Percentiles rank a stretch among this genome's conserved stretches.
Conservation (phyloP, 37 sponge, comb jelly and placozoan species). For the Geodia barretti region DNA sequence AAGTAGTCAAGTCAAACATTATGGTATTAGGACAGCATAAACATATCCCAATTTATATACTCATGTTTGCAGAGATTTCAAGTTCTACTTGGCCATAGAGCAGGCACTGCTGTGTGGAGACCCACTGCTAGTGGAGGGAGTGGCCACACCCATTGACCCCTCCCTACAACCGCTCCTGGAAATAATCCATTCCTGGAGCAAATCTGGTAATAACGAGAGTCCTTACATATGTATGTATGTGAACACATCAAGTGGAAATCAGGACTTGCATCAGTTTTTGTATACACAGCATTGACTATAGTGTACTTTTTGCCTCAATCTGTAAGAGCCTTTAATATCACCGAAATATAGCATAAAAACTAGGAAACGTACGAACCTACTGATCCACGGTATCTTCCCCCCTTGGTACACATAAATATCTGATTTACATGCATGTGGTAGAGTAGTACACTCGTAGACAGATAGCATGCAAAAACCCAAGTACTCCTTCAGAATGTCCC, state of each 20-base stretch:
- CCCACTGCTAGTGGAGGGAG: conserved; percentile 27
- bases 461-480: background rate
- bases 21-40: no score
- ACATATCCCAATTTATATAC: no score
- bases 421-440: background rate
- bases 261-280: background rate
- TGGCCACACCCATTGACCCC: conserved; percentile 26
- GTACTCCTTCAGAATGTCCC: no score
- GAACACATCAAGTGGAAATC: no score
- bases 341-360: background rate
- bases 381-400: background rate
- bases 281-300: background rate
- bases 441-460: background rate
- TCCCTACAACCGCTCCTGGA: conserved; percentile 49
- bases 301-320: no score
- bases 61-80: conserved; percentile 2
- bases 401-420: background rate
- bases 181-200: conserved; percentile 36
- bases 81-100: conserved; percentile 35
- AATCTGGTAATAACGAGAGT: no score
- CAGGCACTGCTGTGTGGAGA: conserved; percentile 46
- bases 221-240: no score
- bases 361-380: background rate
- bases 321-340: no score
- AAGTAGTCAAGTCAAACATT: no score